Evolutionary conservation across 2,113 vertebrate species (phyloP), one percentile per base, ranked within the genome.

Genomic region (Charina bottae): DNA sequence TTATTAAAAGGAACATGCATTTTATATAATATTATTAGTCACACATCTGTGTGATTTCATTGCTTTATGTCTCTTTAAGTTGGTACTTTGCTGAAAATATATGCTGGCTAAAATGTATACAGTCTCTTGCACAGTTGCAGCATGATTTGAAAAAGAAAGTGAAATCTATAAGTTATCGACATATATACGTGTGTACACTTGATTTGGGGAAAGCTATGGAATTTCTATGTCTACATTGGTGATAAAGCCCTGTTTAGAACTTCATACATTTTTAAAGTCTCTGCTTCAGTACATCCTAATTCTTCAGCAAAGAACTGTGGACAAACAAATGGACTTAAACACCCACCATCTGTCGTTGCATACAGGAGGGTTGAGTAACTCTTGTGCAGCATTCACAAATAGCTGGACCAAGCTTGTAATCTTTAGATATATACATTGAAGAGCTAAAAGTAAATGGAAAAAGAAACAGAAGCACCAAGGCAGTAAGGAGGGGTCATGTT

Each of bases 381-480:
- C 17, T 55, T 88, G 56, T 59, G 23, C n/a, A 54, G 26, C 8
- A 3, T 55, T 64, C 58, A 64, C 72, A 62, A 59, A 88, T 85
- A 89, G 56, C 72, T 55, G 17, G 72, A 54, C 49, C 87, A 55
- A 59, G 60, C 78, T 64, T 85, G 49, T 23, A 85, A 89, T 92
- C 91, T 56, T 62, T 62, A 64, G 72, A 86, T 28, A n/a, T 64
- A 64, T 54, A 86, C 53, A 56, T 11, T 7, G n/a, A 92, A 92
- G 78, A 68, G 46, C 87, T 55, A 21, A 89, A 92, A 64, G n/a
- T 84, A 89, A 89, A 89, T 85, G 87, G 91, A 84, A 89, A 89
- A 89, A 85, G 78, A 92, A 92, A 92, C 91, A 89, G 91, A 92
- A 92, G 91, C 91, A 83, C 78, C 26, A 59, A 85, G 78, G 91